Evolutionary conservation across 1,140 invertebrate species (phyloP), one percentile per base, ranked within the genome.

Genomic region (Macrotrachela quadricornifera): DNA sequence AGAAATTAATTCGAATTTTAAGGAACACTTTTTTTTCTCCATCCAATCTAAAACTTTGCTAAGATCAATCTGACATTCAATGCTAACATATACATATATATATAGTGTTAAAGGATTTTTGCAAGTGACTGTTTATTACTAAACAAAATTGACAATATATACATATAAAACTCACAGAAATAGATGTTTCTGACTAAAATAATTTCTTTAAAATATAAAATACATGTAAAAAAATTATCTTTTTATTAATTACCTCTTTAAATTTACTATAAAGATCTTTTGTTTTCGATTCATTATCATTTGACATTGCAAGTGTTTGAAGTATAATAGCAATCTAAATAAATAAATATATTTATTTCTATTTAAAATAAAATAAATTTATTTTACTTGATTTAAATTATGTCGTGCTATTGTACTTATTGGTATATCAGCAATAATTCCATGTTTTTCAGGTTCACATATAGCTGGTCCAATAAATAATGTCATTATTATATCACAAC

Each of bases 391-490:
- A 64, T 88, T 87, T 6, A 94, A 73, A 75, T 94, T 94, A 64
- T 85, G 87, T 21, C 86, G 71, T 8, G 85, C 84, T 39, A 88
- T 78, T 57, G 84, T 78, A 51, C 82, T 85, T 38, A 95, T 83
- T n/a, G 84, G 83, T 1, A 82, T 81, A 64, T 92, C 88, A 10
- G 68, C 67, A 0, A 83, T 84, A 46, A 95, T 84, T n/a, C 87
- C 88, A 67, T 87, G 81, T 1, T 85, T 80, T 69, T 95, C 90
- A 0, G 91, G 90, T 72, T 92, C 86, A 30, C 90, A 82, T 45
- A 96, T 85, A 0, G 87, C 90, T 10, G 87, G 86, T 63, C 90
- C 96, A 55, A 96, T 85, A 59, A 94, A 94, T 60, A 85, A 78
- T 2, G 82, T 83, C 64, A 95, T 85, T 12, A 96, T 80, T 16